Evolutionary conservation across 2,113 vertebrate genomes (phyloP).

Genomic region (Dicerorhinus sumatrensis): DNA sequence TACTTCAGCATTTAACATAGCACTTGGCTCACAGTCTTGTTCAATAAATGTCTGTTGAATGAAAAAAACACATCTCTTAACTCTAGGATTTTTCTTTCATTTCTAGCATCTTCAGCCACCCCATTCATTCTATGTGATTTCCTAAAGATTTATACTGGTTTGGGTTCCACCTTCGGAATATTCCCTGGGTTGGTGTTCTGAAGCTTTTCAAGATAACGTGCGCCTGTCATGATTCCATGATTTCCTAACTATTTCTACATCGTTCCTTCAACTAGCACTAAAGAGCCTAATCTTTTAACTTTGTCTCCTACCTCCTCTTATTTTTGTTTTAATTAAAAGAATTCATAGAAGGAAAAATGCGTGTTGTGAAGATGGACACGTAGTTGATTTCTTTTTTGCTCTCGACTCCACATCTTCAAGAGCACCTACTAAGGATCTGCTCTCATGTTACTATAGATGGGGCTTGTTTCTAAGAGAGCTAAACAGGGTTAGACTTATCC

Average conservation of each 20-base stretch:
- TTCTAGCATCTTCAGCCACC: not conserved
- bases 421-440: not conserved
- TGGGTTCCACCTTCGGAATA: not conserved
- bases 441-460: not conserved
- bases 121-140: not conserved
- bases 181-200: not conserved
- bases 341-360: not conserved
- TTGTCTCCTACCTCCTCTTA: not conserved
- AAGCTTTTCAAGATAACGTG: not conserved
- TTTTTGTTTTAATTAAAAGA: not conserved
- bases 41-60: not conserved
- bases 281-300: not conserved
- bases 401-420: not conserved
- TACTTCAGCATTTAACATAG: not conserved
- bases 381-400: not conserved
- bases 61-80: not conserved
- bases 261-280: not conserved
- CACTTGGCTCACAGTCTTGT: not conserved
- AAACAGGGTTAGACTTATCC: not conserved
- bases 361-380: not conserved
- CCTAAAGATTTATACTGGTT: not conserved
- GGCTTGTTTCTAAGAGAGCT: not conserved
- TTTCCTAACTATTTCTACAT: not conserved
- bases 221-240: not conserved
- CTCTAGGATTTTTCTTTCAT: not conserved